Base-by-base conservation (phyloP, 1,140 invertebrate species). In the Aphelenchoides avenae region DNA sequence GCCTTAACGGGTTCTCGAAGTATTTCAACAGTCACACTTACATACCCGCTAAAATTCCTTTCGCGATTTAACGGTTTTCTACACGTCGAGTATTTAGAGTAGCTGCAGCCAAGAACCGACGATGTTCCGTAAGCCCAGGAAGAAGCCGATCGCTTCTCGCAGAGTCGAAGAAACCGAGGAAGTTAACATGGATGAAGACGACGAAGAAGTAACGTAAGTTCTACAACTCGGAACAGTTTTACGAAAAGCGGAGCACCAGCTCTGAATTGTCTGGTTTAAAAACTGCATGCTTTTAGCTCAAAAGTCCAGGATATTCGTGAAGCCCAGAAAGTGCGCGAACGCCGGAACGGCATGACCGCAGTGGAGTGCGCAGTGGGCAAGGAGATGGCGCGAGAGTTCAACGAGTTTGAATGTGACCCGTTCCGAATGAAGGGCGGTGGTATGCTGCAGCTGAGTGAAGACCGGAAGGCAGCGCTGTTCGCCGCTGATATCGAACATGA, bases 301-400 rank as follows among this genome's bases (percentile, higher is more conserved):
- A 37, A 52, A 29, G 36, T 73, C n/a, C 37, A 54, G 22, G 72
- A 75, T 44, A 73, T 75, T 40, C 50, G 53, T 29, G 72, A 75
- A 30, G 56, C 68, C 5, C 72, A 75, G 52, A 59, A 59, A 37
- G 46, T 50, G 5, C 47, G 72, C 7, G 50, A 72, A 44, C 60
- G 74, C 6, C 54, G 58, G 26, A 63, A 65, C 46, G 72, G 72
- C 6, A 57, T 75, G 40, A 70, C 63, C n/a, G 74, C 72, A 6
- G 36, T 77, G 1, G 72, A 75, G 40, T 77, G 73, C 52, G 72
- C 72, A 11, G 64, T 75, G n/a, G 72, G 72, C 18, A 71, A 70
- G 36, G 50, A 72, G 51, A 40, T 75, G 24, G 68, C 68, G 6
- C 49, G 46, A 31, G 68, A 71, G 57, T 71, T 71, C 43, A 51